Evolutionary conservation across 2,888 invertebrate species (phyloP).

Genomic region (Patella ulyssiponensis): DNA sequence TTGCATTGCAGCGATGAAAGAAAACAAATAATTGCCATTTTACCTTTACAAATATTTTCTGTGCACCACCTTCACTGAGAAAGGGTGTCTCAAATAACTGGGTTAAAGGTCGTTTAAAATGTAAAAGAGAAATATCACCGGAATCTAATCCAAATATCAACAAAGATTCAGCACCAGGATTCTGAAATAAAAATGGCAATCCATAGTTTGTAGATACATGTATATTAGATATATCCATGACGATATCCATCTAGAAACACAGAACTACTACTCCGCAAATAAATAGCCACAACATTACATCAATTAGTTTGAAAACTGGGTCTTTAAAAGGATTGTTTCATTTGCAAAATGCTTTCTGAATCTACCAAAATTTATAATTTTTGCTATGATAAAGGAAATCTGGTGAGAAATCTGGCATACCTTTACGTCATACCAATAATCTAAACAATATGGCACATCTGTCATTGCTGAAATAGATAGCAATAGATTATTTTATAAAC

Average conservation of each 20-base stretch:
- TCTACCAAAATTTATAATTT: no score
- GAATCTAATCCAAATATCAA: constrained; percentile 70
- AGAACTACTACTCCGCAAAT: no score
- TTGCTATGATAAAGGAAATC: no score
- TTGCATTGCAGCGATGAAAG: no score
- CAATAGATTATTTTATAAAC: no score
- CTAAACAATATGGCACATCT: constrained; percentile 68
- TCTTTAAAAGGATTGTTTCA: no score
- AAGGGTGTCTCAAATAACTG: constrained; percentile 69
- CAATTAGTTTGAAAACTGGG: no score
- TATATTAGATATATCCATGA: no score
- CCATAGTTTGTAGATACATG: no score
- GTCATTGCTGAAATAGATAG: constrained; percentile 60
- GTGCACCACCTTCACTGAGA: constrained; percentile 65
- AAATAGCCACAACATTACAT: no score
- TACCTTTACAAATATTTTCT: constrained; percentile 68
- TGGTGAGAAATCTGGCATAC: constrained; percentile 38
- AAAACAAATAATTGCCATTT: not conserved
- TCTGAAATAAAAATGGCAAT: constrained; percentile 41
- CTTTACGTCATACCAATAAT: constrained; percentile 67
- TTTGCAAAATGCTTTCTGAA: no score
- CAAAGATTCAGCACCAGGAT: constrained; percentile 59
- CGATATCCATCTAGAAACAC: no score
- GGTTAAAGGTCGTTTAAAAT: constrained; percentile 65
- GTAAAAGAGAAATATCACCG: constrained; percentile 65